Evolutionary conservation across 1,140 invertebrate species (phyloP).

Genomic region (Aphelinus certus): DNA sequence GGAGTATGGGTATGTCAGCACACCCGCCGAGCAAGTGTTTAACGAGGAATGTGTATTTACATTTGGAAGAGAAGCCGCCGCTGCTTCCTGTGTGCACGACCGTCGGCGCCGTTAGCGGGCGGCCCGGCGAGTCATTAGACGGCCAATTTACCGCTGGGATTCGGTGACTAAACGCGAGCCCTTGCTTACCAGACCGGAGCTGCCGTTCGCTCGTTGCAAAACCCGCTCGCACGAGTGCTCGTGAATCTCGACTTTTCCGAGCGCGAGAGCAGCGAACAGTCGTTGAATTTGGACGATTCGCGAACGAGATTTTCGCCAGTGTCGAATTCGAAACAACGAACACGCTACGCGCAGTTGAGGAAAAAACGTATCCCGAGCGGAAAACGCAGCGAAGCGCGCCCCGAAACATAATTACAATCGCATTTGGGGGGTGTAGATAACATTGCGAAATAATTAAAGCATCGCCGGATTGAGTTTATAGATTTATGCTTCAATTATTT

Average conservation of each 20-base stretch:
- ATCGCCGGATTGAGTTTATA: neutral
- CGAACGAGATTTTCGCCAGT: too few species aligned
- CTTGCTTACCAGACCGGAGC: too few species aligned
- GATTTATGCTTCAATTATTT: conserved; percentile 36
- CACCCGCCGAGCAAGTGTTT: neutral
- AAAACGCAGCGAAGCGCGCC: neutral
- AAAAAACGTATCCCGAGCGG: neutral
- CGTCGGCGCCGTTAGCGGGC: neutral
- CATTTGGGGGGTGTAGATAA: neutral
- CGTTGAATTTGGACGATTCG: too few species aligned
- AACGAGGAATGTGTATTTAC: conserved; percentile 13
- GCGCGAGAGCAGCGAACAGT: too few species aligned
- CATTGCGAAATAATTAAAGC: conserved; percentile 3
- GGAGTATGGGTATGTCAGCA: too few species aligned
- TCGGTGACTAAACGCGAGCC: too few species aligned
- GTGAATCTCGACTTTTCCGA: too few species aligned
- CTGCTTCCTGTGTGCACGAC: too few species aligned
- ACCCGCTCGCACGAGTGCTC: too few species aligned
- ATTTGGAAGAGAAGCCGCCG: neutral
- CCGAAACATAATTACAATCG: neutral
- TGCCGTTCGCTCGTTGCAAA: too few species aligned
- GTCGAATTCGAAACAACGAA: too few species aligned
- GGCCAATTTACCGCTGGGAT: neutral
- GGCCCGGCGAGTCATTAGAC: neutral
- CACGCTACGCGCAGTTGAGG: too few species aligned